A percentile compares a stretch with the other conserved stretches of the same genome.
Conservation (phyloP, 37 sponge, comb jelly and placozoan genomes). For the Halichondria panicea region DNA sequence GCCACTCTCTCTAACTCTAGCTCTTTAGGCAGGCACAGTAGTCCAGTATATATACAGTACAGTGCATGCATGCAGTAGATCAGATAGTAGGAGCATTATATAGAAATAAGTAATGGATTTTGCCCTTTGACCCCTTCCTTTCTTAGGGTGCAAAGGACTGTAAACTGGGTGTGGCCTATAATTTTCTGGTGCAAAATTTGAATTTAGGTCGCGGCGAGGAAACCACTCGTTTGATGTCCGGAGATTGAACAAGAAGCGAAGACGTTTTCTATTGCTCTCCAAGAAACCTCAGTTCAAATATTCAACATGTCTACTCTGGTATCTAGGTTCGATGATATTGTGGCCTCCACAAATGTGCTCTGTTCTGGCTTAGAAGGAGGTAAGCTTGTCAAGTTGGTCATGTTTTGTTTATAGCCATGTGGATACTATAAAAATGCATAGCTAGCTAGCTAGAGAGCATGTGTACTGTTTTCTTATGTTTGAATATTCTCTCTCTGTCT, state of each 20-base stretch:
- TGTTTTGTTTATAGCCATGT: not conserved
- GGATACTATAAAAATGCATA: not conserved
- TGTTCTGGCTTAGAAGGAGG: constrained; percentile 43
- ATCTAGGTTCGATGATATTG: constrained; percentile 43
- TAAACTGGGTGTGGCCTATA: too few species aligned
- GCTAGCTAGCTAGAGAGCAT: not conserved
- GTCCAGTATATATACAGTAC: too few species aligned
- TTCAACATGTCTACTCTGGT: constrained; percentile 19
- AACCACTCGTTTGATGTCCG: too few species aligned
- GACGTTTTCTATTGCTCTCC: too few species aligned
- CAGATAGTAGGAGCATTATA: too few species aligned
- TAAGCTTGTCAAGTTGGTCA: constrained; percentile 1
- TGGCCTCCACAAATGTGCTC: constrained; percentile 31
- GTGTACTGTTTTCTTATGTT: not conserved
- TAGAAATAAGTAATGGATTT: too few species aligned
- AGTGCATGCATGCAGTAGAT: too few species aligned
- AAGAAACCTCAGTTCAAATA: not conserved
- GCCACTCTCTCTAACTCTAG: too few species aligned
- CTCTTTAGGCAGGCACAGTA: too few species aligned
- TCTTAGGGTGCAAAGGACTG: too few species aligned
- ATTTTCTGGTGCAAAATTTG: constrained; percentile 5
- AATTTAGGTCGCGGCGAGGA: not conserved
- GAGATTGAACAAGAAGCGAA: too few species aligned
- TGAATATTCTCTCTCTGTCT: not conserved
- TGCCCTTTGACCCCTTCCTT: too few species aligned